Conservation (phyloP, 2,797 vertebrate genomes). For the Poecilia wingei region DNA sequence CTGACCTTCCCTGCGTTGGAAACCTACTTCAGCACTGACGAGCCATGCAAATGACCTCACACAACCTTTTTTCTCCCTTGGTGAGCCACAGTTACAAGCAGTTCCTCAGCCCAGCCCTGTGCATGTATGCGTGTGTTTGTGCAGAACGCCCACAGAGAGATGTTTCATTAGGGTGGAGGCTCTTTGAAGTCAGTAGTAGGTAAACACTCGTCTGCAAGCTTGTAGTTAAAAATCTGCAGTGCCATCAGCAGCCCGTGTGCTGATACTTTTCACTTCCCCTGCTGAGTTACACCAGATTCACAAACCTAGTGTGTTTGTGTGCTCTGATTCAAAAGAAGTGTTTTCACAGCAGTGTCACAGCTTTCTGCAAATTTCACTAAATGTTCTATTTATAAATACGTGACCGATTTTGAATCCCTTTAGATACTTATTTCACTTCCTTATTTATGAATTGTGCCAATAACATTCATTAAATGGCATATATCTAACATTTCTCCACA, state of each 20-base stretch:
- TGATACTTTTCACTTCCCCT: constrained; percentile 49
- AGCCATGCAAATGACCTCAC: constrained; percentile 68
- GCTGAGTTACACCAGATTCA: constrained; percentile 39
- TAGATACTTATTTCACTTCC: constrained; percentile 11
- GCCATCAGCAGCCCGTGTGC: constrained; percentile 45
- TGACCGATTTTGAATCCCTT: constrained; percentile 31
- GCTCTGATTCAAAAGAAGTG: constrained; percentile 29
- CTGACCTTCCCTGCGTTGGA: constrained; percentile 64
- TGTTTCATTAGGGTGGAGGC: constrained; percentile 57
- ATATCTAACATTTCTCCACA: background rate
- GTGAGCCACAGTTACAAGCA: constrained; percentile 53
- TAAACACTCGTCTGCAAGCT: constrained; percentile 49
- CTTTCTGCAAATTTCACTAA: background rate
- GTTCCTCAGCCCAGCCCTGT: constrained; percentile 43
- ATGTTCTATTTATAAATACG: constrained; percentile 31
- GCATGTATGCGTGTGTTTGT: constrained; percentile 10
- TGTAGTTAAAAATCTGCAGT: constrained; percentile 41
- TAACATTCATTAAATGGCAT: background rate
- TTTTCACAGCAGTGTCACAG: background rate
- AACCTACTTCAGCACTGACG: constrained; percentile 63
- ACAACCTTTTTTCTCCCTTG: constrained; percentile 60
- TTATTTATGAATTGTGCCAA: constrained; percentile 5
- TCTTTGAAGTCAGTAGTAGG: constrained; percentile 37
- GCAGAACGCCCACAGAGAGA: constrained; percentile 38
- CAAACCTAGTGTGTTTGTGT: constrained; percentile 13